Evolutionary conservation across 2,888 invertebrate species (phyloP).

Genomic region (Doris montereyensis): DNA sequence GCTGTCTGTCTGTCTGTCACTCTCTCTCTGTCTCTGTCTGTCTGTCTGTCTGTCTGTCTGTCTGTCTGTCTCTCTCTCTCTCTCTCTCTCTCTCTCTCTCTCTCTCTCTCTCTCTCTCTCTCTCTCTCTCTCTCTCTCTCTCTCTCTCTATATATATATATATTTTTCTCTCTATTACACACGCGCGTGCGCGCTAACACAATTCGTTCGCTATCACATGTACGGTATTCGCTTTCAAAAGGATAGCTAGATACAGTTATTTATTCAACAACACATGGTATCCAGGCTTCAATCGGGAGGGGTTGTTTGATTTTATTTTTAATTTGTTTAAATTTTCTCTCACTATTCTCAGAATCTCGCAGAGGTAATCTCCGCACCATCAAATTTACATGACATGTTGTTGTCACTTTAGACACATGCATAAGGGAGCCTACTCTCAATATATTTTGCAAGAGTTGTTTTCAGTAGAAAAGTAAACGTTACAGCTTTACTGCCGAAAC

Average conservation of each 20-base stretch:
- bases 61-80: conserved; percentile 13
- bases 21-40: not conserved
- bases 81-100: conserved; percentile 18
- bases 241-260: no score
- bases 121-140: conserved; percentile 6
- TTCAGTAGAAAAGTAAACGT: no score
- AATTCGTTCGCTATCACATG: not conserved
- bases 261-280: no score
- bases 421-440: no score
- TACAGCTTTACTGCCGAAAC: no score
- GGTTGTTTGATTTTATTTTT: no score
- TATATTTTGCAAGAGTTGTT: no score
- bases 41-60: not conserved
- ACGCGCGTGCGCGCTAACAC: conserved; percentile 1
- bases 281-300: no score
- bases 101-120: conserved; percentile 3
- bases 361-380: not conserved
- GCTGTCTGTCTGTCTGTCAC: not conserved
- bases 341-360: not conserved
- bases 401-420: no score
- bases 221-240: no score
- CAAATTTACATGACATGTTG: no score
- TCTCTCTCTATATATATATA: not conserved
- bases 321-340: not conserved
- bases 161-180: not conserved